Evolutionary conservation across 1,140 invertebrate genomes (phyloP).

Genomic region (Drosophila trapezifrons): DNA sequence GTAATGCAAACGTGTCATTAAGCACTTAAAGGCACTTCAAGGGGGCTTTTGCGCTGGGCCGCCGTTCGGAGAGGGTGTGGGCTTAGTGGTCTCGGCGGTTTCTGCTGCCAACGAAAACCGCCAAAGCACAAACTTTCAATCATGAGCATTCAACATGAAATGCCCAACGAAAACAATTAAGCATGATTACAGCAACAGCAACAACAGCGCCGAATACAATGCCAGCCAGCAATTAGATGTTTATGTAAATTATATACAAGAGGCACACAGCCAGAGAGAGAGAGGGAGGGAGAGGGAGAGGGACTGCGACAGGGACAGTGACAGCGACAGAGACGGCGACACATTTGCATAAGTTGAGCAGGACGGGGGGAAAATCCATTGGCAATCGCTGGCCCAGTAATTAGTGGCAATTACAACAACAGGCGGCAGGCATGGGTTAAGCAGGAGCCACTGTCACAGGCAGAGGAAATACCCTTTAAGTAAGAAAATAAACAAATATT

Average conservation of each 20-base stretch:
- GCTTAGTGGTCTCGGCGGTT: conserved; percentile 55
- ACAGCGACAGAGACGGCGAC: conserved; percentile 31
- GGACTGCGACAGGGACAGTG: not conserved
- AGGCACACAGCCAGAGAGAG: not conserved
- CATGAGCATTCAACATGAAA: conserved; percentile 73
- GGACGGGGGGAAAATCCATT: conserved; percentile 16
- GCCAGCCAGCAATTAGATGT: conserved; percentile 77
- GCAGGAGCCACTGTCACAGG: too few relatives aligned
- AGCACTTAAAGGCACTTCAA: conserved; percentile 74
- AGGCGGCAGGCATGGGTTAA: conserved; percentile 13
- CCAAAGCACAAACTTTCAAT: conserved; percentile 79
- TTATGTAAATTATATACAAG: conserved; percentile 78
- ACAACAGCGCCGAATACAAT: conserved; percentile 41
- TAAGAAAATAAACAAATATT: not conserved
- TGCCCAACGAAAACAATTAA: conserved; percentile 79
- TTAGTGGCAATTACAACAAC: conserved; percentile 74
- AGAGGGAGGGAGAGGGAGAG: not conserved
- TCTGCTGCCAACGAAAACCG: conserved; percentile 58
- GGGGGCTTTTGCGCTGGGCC: conserved; percentile 6
- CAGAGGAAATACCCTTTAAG: not conserved
- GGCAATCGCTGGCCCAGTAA: conserved; percentile 68
- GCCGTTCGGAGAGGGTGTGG: conserved; percentile 21
- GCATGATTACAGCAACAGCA: conserved; percentile 73
- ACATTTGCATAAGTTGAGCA: conserved; percentile 70
- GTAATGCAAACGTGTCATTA: conserved; percentile 78